phyloP scores from a whole-genome alignment of 2,888 invertebrate genomes.

The Frankliniella fusca region DNA sequence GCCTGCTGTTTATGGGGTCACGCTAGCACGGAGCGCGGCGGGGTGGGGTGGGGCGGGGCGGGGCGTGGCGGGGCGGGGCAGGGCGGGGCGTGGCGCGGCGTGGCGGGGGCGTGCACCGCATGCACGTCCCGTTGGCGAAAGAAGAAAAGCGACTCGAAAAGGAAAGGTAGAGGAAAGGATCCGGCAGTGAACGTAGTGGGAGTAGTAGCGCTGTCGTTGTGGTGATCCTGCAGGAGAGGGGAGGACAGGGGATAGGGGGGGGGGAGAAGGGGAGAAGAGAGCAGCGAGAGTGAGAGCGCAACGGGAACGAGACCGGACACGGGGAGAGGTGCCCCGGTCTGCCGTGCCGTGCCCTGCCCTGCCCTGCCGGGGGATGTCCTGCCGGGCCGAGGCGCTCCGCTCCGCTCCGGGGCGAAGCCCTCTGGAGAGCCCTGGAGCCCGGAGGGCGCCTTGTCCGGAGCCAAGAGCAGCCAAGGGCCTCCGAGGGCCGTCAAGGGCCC shows the following conservation, averaged over 20 bases:
- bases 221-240: background rate
- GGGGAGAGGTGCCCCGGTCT: background rate
- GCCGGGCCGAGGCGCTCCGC: background rate
- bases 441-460: too few species aligned
- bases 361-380: background rate
- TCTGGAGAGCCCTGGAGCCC: too few species aligned
- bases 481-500: too few species aligned
- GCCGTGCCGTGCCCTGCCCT: background rate
- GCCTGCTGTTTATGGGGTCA: background rate
- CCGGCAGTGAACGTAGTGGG: too few species aligned
- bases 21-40: background rate
- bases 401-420: too few species aligned
- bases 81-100: too few species aligned
- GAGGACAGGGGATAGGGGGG: background rate
- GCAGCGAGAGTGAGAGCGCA: background rate
- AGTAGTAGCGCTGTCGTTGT: too few species aligned
- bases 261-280: background rate
- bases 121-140: background rate
- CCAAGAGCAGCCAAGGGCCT: too few species aligned
- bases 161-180: too few species aligned
- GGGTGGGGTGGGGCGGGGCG: too few species aligned
- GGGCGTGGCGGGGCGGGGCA: too few species aligned
- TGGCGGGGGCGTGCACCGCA: background rate
- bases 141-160: too few species aligned
- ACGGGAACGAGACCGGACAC: background rate